Conservation (phyloP, 2,113 vertebrate species). For the Anthoscopus minutus region DNA sequence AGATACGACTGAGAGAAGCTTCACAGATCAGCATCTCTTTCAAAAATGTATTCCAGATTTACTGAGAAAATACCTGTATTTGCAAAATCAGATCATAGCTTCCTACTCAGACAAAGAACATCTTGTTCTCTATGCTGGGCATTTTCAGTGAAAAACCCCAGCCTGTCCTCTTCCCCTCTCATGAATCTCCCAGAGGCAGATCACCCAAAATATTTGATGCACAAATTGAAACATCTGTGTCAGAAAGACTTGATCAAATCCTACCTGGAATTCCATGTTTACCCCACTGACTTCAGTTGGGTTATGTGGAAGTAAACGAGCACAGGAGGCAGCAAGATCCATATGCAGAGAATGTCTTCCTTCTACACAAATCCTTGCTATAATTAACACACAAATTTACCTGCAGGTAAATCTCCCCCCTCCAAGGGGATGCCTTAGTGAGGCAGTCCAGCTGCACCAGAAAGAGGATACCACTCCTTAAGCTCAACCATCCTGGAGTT, state of each 20-base stretch:
- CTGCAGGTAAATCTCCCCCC: background rate
- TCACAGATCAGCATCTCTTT: background rate
- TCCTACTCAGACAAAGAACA: background rate
- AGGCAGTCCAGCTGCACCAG: background rate
- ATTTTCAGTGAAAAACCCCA: background rate
- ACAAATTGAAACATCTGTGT: background rate
- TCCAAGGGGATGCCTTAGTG: background rate
- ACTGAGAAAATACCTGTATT: background rate
- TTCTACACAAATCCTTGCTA: background rate
- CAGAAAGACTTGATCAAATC: background rate
- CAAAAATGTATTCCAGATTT: background rate
- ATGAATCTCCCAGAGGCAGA: background rate
- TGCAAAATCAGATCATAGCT: background rate
- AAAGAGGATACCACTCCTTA: conserved; percentile 68
- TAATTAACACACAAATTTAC: background rate
- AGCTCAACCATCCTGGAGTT: conserved; percentile 66
- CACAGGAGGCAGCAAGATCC: background rate
- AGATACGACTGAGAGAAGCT: background rate
- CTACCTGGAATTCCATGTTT: background rate
- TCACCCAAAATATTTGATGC: background rate
- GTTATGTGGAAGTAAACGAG: background rate
- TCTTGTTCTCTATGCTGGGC: background rate
- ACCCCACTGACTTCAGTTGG: background rate
- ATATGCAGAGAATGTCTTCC: background rate
- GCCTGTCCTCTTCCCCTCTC: background rate